Conservation (phyloP, 2,113 vertebrate genomes). For the Diphyllodes magnificus region DNA sequence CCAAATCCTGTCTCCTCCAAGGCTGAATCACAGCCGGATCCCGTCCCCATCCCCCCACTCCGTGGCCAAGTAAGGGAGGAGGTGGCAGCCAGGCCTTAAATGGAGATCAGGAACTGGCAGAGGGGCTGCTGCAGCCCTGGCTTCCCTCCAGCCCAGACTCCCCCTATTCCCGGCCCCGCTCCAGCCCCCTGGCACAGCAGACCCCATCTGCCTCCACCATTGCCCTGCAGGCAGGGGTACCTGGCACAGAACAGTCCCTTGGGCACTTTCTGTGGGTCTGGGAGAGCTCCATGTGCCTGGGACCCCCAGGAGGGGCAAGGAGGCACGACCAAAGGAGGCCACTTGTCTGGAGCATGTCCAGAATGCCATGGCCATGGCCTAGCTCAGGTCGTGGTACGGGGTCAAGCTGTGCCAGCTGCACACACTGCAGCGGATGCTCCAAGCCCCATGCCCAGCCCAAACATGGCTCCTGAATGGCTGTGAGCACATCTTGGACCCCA, state of each 20-base stretch:
- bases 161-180: background rate
- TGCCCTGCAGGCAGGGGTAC: background rate
- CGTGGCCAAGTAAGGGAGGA: background rate
- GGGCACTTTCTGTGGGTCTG: background rate
- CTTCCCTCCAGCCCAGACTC: background rate
- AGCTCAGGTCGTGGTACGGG: rapidly evolving
- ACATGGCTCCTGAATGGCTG: background rate
- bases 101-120: background rate
- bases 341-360: background rate
- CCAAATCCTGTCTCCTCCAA: background rate
- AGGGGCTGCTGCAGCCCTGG: background rate
- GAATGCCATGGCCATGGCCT: background rate
- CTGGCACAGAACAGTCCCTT: background rate
- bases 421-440: background rate
- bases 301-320: background rate
- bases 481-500: rapidly evolving
- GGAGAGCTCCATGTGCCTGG: background rate
- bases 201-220: background rate
- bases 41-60: background rate
- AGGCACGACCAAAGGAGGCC: rapidly evolving
- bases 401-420: background rate
- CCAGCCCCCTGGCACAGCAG: background rate
- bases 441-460: background rate
- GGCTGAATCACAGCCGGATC: background rate
- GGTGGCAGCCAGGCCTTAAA: constrained; percentile 43